phyloP scores from a whole-genome alignment of 2,113 vertebrate genomes.

The Penelope pileata region DNA sequence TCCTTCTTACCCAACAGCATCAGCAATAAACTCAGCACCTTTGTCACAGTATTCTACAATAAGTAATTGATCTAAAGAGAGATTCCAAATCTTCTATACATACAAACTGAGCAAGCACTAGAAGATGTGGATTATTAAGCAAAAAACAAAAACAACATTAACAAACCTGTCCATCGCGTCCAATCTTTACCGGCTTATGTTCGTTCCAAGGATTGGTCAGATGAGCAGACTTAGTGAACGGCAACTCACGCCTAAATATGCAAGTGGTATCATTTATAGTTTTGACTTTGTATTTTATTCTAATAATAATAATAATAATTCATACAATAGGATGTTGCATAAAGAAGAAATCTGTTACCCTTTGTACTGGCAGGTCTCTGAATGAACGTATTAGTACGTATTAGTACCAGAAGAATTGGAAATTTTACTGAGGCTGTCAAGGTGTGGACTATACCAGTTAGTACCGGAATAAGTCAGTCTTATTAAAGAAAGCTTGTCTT shows the following conservation, averaged over 20 bases:
- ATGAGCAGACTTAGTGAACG: slow-evolving; percentile 96
- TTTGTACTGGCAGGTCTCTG: background rate
- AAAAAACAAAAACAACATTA: background rate
- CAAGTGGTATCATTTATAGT: slow-evolving; percentile 51
- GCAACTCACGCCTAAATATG: slow-evolving; percentile 89
- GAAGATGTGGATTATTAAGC: background rate
- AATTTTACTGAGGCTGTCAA: background rate
- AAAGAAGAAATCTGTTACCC: background rate
- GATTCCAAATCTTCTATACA: background rate
- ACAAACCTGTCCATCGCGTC: slow-evolving; percentile 97
- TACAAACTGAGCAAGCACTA: background rate
- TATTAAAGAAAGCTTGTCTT: background rate
- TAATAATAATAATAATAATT: background rate
- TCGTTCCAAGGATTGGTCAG: slow-evolving; percentile 98
- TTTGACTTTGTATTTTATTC: background rate
- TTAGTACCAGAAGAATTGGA: background rate
- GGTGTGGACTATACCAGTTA: too few species aligned
- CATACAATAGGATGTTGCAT: background rate
- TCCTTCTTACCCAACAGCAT: background rate
- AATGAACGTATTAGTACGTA: background rate
- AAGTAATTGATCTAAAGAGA: background rate
- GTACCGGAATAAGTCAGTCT: too few species aligned
- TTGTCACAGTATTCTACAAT: background rate
- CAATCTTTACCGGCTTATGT: slow-evolving; percentile 98
- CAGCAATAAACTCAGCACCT: background rate